Conservation (phyloP, 2,113 vertebrate genomes). For the Chroicocephalus ridibundus region DNA sequence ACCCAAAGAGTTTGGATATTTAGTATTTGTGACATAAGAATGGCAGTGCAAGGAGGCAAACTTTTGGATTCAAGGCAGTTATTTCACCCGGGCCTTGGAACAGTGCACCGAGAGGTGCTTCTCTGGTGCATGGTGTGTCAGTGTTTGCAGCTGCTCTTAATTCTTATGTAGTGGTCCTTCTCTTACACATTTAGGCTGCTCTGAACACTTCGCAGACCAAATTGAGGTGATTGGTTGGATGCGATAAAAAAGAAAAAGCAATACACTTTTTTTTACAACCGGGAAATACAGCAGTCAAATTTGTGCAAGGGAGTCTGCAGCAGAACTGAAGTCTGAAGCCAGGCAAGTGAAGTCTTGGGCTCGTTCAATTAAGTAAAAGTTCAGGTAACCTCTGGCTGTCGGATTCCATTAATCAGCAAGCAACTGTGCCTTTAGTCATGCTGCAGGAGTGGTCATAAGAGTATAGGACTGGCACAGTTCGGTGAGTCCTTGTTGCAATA, state of each 20-base stretch:
- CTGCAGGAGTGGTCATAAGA: neutral
- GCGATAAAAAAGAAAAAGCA: neutral
- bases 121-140: fast-evolving
- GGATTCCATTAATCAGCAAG: neutral
- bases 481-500: neutral
- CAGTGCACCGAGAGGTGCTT: neutral
- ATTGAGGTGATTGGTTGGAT: neutral
- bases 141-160: neutral
- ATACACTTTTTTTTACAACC: neutral
- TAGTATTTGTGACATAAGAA: neutral
- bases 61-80: neutral
- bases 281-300: neutral
- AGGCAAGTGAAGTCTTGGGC: neutral
- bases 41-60: neutral
- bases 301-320: neutral
- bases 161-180: neutral
- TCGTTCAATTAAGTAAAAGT: neutral
- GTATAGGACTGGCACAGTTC: neutral
- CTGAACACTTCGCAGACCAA: neutral
- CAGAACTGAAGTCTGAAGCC: neutral
- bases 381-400: neutral
- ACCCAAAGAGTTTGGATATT: neutral
- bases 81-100: neutral
- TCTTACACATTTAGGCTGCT: neutral
- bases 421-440: neutral